These are phyloP conservation scores for Pemphigus obesinymphae DNA, from an alignment of 1,140 invertebrate genomes.

Conservation along the genomic window DNA sequence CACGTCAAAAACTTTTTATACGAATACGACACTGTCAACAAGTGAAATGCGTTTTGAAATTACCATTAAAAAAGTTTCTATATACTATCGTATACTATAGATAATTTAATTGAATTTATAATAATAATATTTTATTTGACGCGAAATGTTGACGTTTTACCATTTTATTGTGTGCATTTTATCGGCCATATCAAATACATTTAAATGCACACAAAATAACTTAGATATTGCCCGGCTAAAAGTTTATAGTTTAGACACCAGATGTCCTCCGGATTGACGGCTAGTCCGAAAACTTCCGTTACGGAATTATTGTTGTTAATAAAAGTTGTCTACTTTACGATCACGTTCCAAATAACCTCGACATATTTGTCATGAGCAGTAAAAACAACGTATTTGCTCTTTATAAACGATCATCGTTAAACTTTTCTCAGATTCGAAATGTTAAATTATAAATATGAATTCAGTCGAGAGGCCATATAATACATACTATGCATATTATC, in stretches of 20 bases:
- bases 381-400: neutral
- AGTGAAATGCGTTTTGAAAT: too few relatives aligned
- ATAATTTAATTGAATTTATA: too few relatives aligned
- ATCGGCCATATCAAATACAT: neutral
- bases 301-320: slow-evolving; percentile 10
- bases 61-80: too few relatives aligned
- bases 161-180: neutral
- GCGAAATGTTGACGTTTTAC: neutral
- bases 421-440: neutral
- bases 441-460: neutral
- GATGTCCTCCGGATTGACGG: slow-evolving; percentile 23
- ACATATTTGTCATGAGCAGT: slow-evolving; percentile 3
- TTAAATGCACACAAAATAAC: neutral
- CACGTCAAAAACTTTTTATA: too few relatives aligned
- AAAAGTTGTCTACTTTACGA: neutral
- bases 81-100: too few relatives aligned
- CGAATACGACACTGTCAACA: too few relatives aligned
- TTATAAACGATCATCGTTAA: slow-evolving; percentile 8
- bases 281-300: slow-evolving; percentile 21
- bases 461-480: neutral
- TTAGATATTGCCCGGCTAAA: neutral
- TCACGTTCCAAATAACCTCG: slow-evolving; percentile 13
- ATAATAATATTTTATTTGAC: neutral
- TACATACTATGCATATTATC: neutral
- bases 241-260: slow-evolving; percentile 20